Base-by-base conservation (phyloP, 2,888 invertebrate genomes). In the Chalcosyrphus nemorum region DNA sequence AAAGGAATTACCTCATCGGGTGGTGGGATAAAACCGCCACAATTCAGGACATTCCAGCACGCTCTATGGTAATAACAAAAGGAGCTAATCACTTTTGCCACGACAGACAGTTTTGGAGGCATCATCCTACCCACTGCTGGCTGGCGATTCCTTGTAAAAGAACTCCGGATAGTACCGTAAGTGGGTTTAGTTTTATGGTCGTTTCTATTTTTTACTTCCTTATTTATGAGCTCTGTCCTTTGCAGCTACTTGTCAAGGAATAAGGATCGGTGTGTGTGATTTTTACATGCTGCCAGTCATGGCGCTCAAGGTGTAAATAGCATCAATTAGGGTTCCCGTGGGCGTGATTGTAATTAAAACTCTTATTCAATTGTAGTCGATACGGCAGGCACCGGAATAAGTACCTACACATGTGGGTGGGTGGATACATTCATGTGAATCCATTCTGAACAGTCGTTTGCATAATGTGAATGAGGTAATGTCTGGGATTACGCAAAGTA, bases 251-350 rank as follows among this genome's bases (percentile, higher is more conserved):
- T 24, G 3, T 24, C 4, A 24, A 24, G n/a, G n/a, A n/a, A 24
- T 24, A 24, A 4, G 21, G 3, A n/a, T n/a, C n/a, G n/a, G n/a
- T n/a, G n/a, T n/a, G 3, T 21, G 45, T 45, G 4, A 45, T 45
- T 45, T 45, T 45, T 45, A 43, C 43, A 7, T 43, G 24, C 24
- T 24, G 17, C 43, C 7, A 17, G 9, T 45, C 45, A 21, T 21
- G 45, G 21, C 45, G 21, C 6, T 19, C 21, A 21, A 45, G 45
- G 45, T 45, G 45, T 45, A 21, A 21, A 45, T 45, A n/a, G 21
- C 45, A 45, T 45, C 45, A 45, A 45, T 45, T 45, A 45, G 21
- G 45, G 45, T n/a, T 45, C 45, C 45, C 45, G 45, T 45, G 45
- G 45, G 47, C 5, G 47, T 47, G 47, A 24, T 21, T 21, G 24